Conservation (phyloP, 2,797 vertebrate genomes). For the Sorex maritimensis region DNA sequence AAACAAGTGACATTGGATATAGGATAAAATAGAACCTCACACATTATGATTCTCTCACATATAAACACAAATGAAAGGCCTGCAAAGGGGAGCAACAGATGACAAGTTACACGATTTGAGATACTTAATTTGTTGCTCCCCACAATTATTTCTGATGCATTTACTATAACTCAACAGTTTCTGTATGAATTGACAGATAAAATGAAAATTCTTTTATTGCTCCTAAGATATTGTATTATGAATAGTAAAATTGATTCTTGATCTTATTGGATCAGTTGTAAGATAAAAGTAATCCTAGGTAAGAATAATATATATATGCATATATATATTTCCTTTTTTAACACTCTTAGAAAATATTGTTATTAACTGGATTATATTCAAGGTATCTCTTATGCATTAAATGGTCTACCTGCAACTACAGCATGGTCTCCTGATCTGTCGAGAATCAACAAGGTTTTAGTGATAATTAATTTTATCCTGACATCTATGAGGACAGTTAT, state of each 20-base stretch:
- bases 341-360: conserved; percentile 60
- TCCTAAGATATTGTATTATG: conserved; percentile 24
- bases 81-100: background rate
- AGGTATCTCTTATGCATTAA: conserved; percentile 3
- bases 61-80: background rate
- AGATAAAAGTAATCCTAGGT: background rate
- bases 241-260: conserved; percentile 53
- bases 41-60: background rate
- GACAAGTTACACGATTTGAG: background rate
- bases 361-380: conserved; percentile 56
- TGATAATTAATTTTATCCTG: conserved; percentile 58
- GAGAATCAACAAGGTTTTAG: conserved; percentile 65
- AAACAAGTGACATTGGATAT: background rate
- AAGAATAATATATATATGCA: background rate
- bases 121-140: background rate
- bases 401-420: background rate
- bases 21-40: background rate
- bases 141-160: background rate
- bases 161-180: background rate
- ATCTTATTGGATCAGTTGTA: conserved; percentile 13
- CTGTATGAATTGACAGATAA: background rate
- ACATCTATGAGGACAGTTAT: background rate
- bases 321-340: background rate
- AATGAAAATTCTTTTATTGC: background rate
- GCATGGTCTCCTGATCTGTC: conserved; percentile 14